Conservation (phyloP, 2,888 invertebrate species). For the Agrypnus murinus region DNA sequence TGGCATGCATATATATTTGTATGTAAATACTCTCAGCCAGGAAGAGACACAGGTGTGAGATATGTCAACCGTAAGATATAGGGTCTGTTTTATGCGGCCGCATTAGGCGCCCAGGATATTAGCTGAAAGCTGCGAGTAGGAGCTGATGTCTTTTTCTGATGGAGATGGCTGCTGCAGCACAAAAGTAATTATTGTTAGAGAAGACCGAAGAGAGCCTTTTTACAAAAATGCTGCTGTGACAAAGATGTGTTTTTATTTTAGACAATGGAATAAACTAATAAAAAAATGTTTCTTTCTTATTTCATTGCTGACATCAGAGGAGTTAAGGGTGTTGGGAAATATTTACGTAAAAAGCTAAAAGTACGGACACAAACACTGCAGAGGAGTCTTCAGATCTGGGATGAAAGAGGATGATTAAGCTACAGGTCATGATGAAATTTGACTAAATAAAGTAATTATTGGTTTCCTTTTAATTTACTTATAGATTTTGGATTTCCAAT, state of each 20-base stretch:
- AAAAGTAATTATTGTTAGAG: constrained; percentile 46
- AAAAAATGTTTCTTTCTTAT: constrained; percentile 1
- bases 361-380: no score
- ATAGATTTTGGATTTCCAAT: no score
- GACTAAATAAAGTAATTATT: no score
- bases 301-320: no score
- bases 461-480: no score
- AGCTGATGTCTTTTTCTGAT: constrained; percentile 45
- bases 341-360: no score
- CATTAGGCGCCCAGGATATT: constrained; percentile 66
- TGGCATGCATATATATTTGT: constrained; percentile 68
- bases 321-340: no score
- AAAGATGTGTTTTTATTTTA: constrained; percentile 12
- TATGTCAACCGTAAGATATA: constrained; percentile 71
- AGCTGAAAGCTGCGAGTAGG: constrained; percentile 50
- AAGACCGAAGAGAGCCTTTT: constrained; percentile 7
- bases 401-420: no score
- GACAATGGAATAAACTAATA: constrained; percentile 23
- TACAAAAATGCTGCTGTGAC: neutral
- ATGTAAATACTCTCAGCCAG: constrained; percentile 69
- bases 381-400: no score
- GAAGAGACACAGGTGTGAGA: constrained; percentile 70
- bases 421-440: no score
- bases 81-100: constrained; percentile 67
- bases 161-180: constrained; percentile 37